Evolutionary conservation across 2,888 invertebrate genomes (phyloP).

Genomic region (Melanostoma scalare): DNA sequence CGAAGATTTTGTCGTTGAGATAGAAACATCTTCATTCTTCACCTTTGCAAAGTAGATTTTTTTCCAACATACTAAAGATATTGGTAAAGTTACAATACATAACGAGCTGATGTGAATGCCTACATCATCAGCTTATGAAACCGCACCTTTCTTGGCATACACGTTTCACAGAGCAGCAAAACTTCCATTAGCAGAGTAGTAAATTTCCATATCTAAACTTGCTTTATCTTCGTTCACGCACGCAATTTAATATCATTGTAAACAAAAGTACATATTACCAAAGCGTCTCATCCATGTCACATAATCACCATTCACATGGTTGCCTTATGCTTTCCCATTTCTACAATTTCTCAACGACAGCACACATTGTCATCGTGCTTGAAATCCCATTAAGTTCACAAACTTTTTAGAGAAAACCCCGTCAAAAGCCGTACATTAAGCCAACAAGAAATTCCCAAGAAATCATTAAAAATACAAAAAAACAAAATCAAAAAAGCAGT

Average conservation of each 20-base stretch:
- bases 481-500: constrained; percentile 34
- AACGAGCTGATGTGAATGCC: not conserved
- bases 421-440: constrained; percentile 49
- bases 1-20: no score
- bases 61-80: no score
- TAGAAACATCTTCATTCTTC: no score
- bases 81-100: no score
- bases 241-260: constrained; percentile 6
- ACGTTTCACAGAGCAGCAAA: not conserved
- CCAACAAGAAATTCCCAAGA: constrained; percentile 65
- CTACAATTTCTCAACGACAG: constrained; percentile 10
- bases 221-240: constrained; percentile 6
- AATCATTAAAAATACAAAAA: constrained; percentile 64
- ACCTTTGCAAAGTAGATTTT: no score
- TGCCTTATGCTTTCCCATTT: constrained; percentile 10
- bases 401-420: constrained; percentile 59
- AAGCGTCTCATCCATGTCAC: constrained; percentile 60
- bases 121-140: not conserved
- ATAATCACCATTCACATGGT: constrained; percentile 55
- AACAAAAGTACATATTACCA: constrained; percentile 20
- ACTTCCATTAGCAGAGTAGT: not conserved
- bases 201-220: constrained; percentile 20
- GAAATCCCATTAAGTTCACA: constrained; percentile 68
- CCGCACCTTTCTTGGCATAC: not conserved
- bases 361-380: constrained; percentile 36